Evolutionary conservation across 2,113 vertebrate genomes (phyloP).

Genomic region (Lamprotornis superbus): DNA sequence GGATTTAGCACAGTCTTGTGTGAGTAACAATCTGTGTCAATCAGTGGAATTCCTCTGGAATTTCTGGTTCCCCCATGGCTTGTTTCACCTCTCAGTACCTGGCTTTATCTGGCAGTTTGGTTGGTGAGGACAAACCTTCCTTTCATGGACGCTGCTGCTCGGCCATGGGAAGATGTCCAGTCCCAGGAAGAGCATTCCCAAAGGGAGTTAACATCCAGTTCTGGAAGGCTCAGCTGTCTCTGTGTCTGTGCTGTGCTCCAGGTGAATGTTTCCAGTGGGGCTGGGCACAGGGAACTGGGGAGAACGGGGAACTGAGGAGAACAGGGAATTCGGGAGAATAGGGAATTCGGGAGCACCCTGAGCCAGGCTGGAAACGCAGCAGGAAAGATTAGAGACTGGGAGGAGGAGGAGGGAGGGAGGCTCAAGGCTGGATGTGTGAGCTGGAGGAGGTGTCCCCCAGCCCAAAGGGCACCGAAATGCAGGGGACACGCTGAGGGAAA

Average conservation of each 20-base stretch:
- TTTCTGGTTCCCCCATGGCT: background rate
- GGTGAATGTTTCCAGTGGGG: background rate
- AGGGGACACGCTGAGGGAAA: background rate
- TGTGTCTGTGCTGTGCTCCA: background rate
- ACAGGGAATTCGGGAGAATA: background rate
- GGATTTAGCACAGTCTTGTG: too few species aligned
- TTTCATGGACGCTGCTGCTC: background rate
- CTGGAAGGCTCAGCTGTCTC: background rate
- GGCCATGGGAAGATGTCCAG: accelerated
- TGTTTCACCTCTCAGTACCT: background rate
- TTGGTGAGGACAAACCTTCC: too few species aligned
- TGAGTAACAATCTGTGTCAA: background rate
- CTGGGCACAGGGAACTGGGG: background rate
- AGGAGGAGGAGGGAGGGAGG: background rate
- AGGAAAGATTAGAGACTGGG: background rate
- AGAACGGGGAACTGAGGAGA: background rate
- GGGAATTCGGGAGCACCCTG: background rate
- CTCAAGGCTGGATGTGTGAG: background rate
- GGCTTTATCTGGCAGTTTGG: too few species aligned
- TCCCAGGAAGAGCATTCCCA: background rate
- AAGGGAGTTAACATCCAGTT: background rate
- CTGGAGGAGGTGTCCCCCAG: background rate
- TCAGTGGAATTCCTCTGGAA: background rate
- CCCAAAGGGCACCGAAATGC: background rate
- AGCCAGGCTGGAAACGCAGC: background rate